Percentiles rank a stretch among this genome's conserved stretches.
phyloP scores from a whole-genome alignment of 2,113 vertebrate genomes.

The Pelodiscus sinensis region DNA sequence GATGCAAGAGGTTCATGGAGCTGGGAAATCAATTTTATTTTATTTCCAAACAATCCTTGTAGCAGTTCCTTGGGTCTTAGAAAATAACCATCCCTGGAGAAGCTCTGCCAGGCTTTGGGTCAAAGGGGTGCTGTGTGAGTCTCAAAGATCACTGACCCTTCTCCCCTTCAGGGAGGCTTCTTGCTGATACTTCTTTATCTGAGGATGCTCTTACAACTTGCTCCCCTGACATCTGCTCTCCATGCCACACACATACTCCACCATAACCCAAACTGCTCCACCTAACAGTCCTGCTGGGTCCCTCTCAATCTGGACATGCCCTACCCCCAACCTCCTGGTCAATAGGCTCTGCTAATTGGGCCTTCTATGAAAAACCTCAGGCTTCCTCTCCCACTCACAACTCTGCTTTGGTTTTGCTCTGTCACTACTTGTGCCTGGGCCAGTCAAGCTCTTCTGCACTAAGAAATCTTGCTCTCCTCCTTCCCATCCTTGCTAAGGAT shows the following conservation, averaged over 20 bases:
- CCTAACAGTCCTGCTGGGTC: no score
- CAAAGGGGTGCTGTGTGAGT: background rate
- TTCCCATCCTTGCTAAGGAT: background rate
- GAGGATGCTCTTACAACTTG: background rate
- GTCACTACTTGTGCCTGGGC: background rate
- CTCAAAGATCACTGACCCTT: background rate
- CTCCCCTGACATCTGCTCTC: background rate
- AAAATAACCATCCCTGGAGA: background rate
- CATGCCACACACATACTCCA: no score
- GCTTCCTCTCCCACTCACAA: background rate
- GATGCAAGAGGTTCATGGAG: conserved; percentile 47
- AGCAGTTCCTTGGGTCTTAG: background rate
- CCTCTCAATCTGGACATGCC: no score
- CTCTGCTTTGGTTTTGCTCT: background rate
- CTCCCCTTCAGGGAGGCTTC: background rate
- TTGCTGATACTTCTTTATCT: background rate
- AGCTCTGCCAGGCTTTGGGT: background rate
- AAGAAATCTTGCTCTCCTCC: background rate
- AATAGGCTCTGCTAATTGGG: background rate
- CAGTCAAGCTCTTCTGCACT: background rate
- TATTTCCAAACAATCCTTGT: conserved; percentile 58
- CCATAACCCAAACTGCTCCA: background rate
- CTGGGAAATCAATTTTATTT: conserved; percentile 66
- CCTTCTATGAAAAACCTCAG: background rate
- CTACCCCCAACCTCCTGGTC: background rate